Base-by-base conservation (phyloP, 2,113 vertebrate genomes). In the Psilopogon haemacephalus region DNA sequence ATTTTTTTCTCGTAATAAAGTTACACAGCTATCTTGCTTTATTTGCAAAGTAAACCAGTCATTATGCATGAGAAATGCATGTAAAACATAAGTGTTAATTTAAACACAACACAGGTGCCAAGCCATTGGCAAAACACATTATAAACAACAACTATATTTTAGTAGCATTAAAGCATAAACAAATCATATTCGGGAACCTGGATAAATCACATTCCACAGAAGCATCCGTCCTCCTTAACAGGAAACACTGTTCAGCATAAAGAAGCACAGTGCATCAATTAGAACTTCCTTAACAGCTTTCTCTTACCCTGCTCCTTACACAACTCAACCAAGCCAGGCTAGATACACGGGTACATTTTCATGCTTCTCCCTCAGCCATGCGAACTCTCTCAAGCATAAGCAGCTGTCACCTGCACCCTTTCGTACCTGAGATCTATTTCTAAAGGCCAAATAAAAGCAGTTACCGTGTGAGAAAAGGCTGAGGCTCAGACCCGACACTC, bases 401-500 rank as follows among this genome's bases (percentile, higher is more conserved):
- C 0, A 42, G 16, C 33, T 7, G 6, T 6, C 52, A 23, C 23
- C 44, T 13, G 27, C n/a, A 7, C 4, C 28, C 28, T 9, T 42
- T 26, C 15, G 0, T 11, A 28, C 8, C 0, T 0, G 7, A 16
- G 10, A 3, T 1, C 24, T 24, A 1, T 6, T 44, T 20, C 69
- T 11, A 4, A 40, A 28, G 20, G 8, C 8, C 14, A 15, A 19
- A 17, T 9, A 16, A 23, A 12, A 11, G 13, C 40, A 15, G 46
- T 3, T 11, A 5, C 37, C 3, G 21, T 1, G 32, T 11, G 11
- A 33, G 11, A 32, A 37, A 30, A 8, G 5, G 9, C 52, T 1
- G 19, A 26, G 62, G 26, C 56, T 26, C 46, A 4, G 30, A n/a
- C 72, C 42, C 2, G 16, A 5, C 40, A 12, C 27, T 5, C 26